These are phyloP conservation scores for Ectemnius cavifrons DNA, from an alignment of 2,888 invertebrate species.

Conservation along the genomic window DNA sequence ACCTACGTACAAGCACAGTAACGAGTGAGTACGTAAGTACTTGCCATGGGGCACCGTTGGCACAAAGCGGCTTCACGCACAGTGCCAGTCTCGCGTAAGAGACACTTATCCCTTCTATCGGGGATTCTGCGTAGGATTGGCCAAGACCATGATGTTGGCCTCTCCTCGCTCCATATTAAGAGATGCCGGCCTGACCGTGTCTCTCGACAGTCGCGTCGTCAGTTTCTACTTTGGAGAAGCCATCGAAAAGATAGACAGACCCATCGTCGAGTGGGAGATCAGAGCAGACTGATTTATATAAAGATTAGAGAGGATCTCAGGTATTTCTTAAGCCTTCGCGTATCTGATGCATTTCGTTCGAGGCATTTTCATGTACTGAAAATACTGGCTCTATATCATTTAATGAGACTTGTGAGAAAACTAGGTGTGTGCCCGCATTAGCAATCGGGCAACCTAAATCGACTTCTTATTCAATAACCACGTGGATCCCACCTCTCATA, in stretches of 20 bases:
- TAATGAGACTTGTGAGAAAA: too few relatives aligned
- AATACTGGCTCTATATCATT: too few relatives aligned
- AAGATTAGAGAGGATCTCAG: too few relatives aligned
- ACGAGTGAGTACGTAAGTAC: conserved; percentile 4
- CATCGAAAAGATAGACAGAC: neutral
- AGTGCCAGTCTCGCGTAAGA: conserved; percentile 40
- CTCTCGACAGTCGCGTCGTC: conserved; percentile 11
- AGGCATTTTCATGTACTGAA: too few relatives aligned
- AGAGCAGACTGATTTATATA: too few relatives aligned
- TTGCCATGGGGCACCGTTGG: conserved; percentile 13
- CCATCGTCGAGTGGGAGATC: too few relatives aligned
- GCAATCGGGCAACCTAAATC: too few relatives aligned
- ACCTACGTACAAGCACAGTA: conserved; percentile 11
- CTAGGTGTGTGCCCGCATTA: neutral
- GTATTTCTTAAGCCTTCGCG: too few relatives aligned
- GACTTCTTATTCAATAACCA: too few relatives aligned
- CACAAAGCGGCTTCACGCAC: conserved; percentile 21
- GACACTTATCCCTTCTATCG: conserved; percentile 49
- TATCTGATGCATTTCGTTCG: too few relatives aligned
- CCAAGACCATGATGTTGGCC: conserved; percentile 40
- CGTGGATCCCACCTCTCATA: too few relatives aligned
- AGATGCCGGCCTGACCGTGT: conserved; percentile 30
- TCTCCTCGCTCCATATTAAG: conserved; percentile 52
- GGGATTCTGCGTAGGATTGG: conserved; percentile 47
- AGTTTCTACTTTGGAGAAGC: conserved; percentile 13